Evolutionary conservation across 2,888 invertebrate genomes (phyloP), one percentile per base, ranked within the genome.

Genomic region (Aleiodes alternator): DNA sequence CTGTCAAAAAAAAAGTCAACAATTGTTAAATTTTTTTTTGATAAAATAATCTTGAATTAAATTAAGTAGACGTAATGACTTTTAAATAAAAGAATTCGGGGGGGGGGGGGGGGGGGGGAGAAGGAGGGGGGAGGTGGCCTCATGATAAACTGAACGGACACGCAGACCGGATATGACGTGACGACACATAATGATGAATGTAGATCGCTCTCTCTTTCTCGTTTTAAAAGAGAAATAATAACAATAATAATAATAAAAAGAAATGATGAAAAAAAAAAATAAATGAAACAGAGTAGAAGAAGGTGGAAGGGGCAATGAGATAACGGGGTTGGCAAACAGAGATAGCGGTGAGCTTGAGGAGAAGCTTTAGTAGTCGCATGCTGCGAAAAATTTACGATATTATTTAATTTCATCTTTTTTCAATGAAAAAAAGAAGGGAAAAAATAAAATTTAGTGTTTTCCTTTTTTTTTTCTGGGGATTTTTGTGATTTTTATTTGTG

Each of bases 241-340:
- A 43, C 6, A 55, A 43, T 73, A 38, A 56, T 31, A 57, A 64
- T 48, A 59, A 72, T 61, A 55, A 55, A 64, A 16, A 14, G 59
- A 53, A 68, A 55, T 31, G 48, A 66, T 53, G 53, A 55, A 68
- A 69, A 61, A 61, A 73, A 75, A 79, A 78, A 61, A 78, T 66
- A 77, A 79, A 79, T 80, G 80, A 79, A 75, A 74, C 76, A 77
- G 75, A 56, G 71, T 50, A 76, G 78, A 79, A 76, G 72, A 74
- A 76, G 72, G 74, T 80, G 81, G 83, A 83, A 84, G 84, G 84
- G 83, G 84, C 83, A 82, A 84, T 79, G 84, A 87, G 88, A 88
- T 88, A 88, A 87, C 87, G 84, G 88, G 86, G 86, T 87, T 87
- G 87, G 87, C 86, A 88, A 88, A 87, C 87, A 88, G 82, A 87